Base-by-base conservation (phyloP, 2,888 invertebrate genomes). In the Plebejus anna region DNA sequence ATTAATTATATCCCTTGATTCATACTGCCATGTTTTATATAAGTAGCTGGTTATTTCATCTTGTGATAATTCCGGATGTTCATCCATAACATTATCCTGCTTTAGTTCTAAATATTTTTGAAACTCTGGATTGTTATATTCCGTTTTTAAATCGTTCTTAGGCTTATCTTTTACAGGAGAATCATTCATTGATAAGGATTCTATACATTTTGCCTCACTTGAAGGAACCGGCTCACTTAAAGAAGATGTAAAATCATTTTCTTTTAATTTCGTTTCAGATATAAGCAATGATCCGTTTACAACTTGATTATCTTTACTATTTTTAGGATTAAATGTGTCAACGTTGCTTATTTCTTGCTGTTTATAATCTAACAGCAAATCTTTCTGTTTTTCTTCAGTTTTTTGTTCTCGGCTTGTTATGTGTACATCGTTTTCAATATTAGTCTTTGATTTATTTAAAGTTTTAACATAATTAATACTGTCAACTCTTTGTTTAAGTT, bases 1-100 rank as follows among this genome's bases (percentile, higher is more conserved):
- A 38, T 89, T 89, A 32, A 87, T 82, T 79, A 88, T 92, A 76
- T 85, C 84, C 75, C 84, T 88, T 71, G 91, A 88, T 80, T 90
- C 88, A 51, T 91, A 91, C 51, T 88, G 80, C 94, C 94, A 73
- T 51, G 73, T 73, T 55, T 73, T 73, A 73, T 55, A 73, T 55
- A 73, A 73, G 55, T 73, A 73, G 13, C 55, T 28, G 3, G 73
- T 73, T 73, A 73, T 73, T 11, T 73, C 73, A 11, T 51, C 55
- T 36, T 73, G 73, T 32, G 73, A 73, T 13, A 73, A 11, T 51
- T 55, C 51, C 4, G 73, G 73, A 73, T 73, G 55, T 55, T 73
- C 73, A 13, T 73, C 73, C 28, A 55, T 73, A 55, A 73, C 6
- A 73, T 9, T 47, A 55, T 73, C 73, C 51, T 73, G 73, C 47